Base-by-base conservation (phyloP, 2,888 invertebrate genomes). In the Nemotelus nigrinus region DNA sequence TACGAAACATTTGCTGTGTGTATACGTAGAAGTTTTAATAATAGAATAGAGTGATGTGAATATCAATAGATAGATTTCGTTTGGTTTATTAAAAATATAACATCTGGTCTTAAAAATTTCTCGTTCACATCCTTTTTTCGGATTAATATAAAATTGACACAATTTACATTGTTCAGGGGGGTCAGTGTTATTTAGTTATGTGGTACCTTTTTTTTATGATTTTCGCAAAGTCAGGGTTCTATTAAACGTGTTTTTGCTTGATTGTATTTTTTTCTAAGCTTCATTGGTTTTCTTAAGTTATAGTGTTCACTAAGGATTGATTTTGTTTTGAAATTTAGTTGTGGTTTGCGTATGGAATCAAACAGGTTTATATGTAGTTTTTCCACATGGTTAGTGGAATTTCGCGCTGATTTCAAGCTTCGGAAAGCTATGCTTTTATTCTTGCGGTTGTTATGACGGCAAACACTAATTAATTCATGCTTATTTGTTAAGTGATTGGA, bases 211-310 rank as follows among this genome's bases (percentile, higher is more conserved):
- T 25, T 25, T 25, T 25, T 25, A 25, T 25, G 25, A n/a, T 41
- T 43, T 57, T 25, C 57, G n/a, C 8, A 10, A n/a, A 57, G 43
- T 76, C 47, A 41, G 7, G 70, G 8, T 60, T 77, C 47, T 7
- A 77, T 60, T 71, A 64, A 65, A 74, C 25, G 25, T 25, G 25
- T 25, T 25, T 71, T 78, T 68, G 60, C 74, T 77, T 78, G 78
- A 78, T 78, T 78, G 78, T 78, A 48, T 72, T 78, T 77, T 45
- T 71, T 72, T 50, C 67, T 78, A 78, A 78, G 78, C 78, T 78
- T 78, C 78, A 78, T 78, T 58, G 64, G 78, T 78, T 78, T 64
- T 67, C 58, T 50, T 72, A 10, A 4, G 53, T 71, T 71, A 68
- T 53, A 57, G 7, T 44, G 6, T 45, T 44, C 5, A 43, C 4